Evolutionary conservation across 1,140 invertebrate genomes (phyloP).

Genomic region (Leptestheria dahalacensis): DNA sequence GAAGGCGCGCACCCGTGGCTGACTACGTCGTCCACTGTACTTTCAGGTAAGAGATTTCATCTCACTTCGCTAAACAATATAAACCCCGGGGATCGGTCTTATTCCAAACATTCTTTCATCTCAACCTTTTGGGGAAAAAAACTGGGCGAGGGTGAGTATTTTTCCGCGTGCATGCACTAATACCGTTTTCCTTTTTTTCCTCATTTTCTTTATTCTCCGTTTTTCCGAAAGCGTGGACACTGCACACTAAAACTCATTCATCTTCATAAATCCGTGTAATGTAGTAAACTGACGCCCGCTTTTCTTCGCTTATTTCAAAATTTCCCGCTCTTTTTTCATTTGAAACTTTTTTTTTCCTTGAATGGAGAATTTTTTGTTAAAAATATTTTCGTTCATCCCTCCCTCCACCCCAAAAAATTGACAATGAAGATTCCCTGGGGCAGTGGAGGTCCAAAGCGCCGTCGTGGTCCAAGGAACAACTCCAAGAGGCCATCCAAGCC

Average conservation of each 20-base stretch:
- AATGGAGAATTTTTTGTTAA: background rate
- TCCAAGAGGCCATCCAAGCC: slow-evolving; percentile 55
- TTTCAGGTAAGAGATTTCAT: slow-evolving; percentile 12
- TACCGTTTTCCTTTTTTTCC: background rate
- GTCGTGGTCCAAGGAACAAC: slow-evolving; percentile 55
- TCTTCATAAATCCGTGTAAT: background rate
- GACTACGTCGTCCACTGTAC: slow-evolving; percentile 11
- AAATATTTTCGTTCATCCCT: slow-evolving; percentile 1
- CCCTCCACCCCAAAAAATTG: background rate
- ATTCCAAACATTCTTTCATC: too few species aligned
- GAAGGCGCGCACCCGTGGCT: slow-evolving; percentile 15
- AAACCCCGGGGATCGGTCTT: too few species aligned
- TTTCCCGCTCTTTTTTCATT: background rate
- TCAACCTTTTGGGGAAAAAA: background rate
- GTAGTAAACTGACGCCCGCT: background rate
- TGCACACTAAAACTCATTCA: background rate
- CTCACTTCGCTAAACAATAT: too few species aligned
- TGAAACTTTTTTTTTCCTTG: slow-evolving; percentile 3
- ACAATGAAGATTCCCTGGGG: slow-evolving; percentile 18
- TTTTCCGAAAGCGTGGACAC: too few species aligned
- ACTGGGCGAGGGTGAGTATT: background rate
- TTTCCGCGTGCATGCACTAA: background rate
- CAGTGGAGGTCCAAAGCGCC: slow-evolving; percentile 42
- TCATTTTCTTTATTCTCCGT: background rate
- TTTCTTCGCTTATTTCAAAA: background rate